These are phyloP conservation scores for Cerastis rubricosa DNA, from an alignment of 2,888 invertebrate genomes.

Conservation along the genomic window DNA sequence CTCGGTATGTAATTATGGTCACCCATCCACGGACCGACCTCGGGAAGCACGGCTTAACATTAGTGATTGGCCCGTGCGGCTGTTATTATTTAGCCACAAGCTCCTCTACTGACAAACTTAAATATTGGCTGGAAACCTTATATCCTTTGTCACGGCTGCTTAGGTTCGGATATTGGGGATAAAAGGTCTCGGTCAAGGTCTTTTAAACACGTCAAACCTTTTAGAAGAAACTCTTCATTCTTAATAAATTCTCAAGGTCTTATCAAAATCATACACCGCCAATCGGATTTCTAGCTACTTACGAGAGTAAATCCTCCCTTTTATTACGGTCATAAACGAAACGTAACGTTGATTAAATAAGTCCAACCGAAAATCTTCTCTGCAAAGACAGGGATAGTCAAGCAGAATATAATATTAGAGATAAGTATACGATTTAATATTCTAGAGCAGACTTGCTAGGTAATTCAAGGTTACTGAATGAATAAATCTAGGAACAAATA, in stretches of 20 bases:
- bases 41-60: too few relatives aligned
- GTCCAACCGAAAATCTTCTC: conserved; percentile 40
- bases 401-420: conserved; percentile 26
- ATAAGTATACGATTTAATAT: conserved; percentile 26
- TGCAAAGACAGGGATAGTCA: conserved; percentile 24
- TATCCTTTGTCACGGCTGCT: conserved; percentile 10
- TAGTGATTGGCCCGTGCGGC: too few relatives aligned
- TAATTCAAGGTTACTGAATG: conserved; percentile 20
- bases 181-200: neutral
- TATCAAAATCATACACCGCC: conserved; percentile 17
- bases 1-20: too few relatives aligned
- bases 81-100: too few relatives aligned
- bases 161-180: neutral
- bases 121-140: neutral
- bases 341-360: conserved; percentile 47
- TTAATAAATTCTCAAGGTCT: neutral
- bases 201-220: neutral
- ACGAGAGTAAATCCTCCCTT: conserved; percentile 29
- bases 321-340: conserved; percentile 48
- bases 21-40: too few relatives aligned
- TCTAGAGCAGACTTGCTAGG: neutral
- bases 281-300: conserved; percentile 21
- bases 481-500: conserved; percentile 16
- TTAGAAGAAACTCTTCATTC: neutral
- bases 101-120: neutral